These are phyloP conservation scores for Gymnosoma rotundatum DNA, from an alignment of 2,888 invertebrate genomes.

Conservation along the genomic window DNA sequence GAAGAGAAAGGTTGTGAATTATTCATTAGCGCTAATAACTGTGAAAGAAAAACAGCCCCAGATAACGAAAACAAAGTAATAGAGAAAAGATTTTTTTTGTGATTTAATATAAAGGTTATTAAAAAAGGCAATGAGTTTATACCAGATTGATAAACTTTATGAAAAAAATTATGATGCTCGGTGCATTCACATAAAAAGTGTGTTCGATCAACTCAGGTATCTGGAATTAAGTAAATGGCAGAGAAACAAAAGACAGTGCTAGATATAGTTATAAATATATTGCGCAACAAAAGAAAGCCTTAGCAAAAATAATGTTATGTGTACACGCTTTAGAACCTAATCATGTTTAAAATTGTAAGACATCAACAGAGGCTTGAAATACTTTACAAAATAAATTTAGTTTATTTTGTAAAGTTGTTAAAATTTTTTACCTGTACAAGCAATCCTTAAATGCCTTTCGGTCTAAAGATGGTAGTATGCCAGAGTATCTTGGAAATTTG, in stretches of 20 bases:
- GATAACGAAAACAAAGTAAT: no score
- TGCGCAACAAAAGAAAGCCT: conserved; percentile 32
- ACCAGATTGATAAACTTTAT: background rate
- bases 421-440: conserved; percentile 60
- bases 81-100: no score
- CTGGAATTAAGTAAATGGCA: conserved; percentile 11
- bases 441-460: conserved; percentile 52
- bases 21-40: no score
- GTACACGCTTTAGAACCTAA: conserved; percentile 49
- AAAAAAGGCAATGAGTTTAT: background rate
- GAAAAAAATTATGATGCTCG: background rate
- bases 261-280: conserved; percentile 6
- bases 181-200: conserved; percentile 3
- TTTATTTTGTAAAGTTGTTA: conserved; percentile 53
- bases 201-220: conserved; percentile 9
- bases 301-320: conserved; percentile 51
- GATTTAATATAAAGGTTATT: no score
- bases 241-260: background rate
- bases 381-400: conserved; percentile 53
- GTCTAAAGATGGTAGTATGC: conserved; percentile 24
- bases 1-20: no score
- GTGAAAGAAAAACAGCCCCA: no score
- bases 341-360: conserved; percentile 63
- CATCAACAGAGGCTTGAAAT: conserved; percentile 58
- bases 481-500: conserved; percentile 25